Evolutionary conservation across 2,113 vertebrate species (phyloP), one percentile per base, ranked within the genome.

Genomic region (Canis aureus): DNA sequence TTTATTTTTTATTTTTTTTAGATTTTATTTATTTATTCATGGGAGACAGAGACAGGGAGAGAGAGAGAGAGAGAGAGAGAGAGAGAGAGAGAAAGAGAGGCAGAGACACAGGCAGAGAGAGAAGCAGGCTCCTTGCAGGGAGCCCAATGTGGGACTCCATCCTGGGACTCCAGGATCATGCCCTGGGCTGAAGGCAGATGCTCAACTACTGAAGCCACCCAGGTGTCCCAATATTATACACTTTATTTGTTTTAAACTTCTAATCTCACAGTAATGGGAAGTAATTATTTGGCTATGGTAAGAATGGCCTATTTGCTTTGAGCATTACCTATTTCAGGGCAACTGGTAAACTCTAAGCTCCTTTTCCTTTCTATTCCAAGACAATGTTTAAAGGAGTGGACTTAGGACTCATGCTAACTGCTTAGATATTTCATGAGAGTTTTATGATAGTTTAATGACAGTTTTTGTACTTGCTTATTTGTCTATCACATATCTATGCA

Each of bases 241-340:
- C 32, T 25, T 64, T 32, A 87, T 12, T 76, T 64, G 11, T 20
- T 59, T 80, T 85, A 64, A 35, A 12, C n/a, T 73, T 73, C 10
- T 35, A 66, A 27, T 71, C 11, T 74, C 29, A 22, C 2, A 60
- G 86, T 59, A 64, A 71, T n/a, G 53, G 22, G 73, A 81, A 59
- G 35, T 2, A 55, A 13, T 49, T 64, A 11, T 71, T 78, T 78
- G 32, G 15, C 8, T 57, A 13, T 82, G 22, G 11, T 29, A 69
- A 81, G 2, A 74, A 9, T 55, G 22, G 2, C 2, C 15, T 22
- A 2, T 22, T 53, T n/a, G 3, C 35, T 85, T 38, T 60, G 16
- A 22, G 53, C 20, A 59, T 10, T 62, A 3, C 19, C 8, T 27
- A 20, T n/a, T 0, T 49, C 1, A 17, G 15, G 19, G 9, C 2